Conservation (phyloP, 2,113 vertebrate species). For the Craseonycteris thonglongyai region DNA sequence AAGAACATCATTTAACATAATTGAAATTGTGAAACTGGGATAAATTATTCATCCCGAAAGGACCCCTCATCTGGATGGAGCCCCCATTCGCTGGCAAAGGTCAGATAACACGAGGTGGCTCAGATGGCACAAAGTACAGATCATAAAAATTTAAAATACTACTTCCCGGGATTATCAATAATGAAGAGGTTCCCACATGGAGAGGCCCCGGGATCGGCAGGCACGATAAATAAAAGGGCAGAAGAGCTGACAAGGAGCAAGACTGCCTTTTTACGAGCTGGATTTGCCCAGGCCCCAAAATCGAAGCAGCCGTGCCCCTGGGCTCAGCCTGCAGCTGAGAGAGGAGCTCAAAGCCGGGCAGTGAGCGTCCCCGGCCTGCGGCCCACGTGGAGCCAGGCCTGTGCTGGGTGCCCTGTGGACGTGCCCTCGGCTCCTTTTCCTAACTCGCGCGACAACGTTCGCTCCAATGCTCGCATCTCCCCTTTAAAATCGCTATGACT, state of each 20-base stretch:
- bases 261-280: slow-evolving; percentile 32
- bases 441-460: not conserved
- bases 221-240: slow-evolving; percentile 70
- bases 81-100: slow-evolving; percentile 59
- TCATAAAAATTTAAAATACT: slow-evolving; percentile 83
- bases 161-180: slow-evolving; percentile 81
- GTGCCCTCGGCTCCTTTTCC: not conserved
- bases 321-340: not conserved
- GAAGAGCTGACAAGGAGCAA: slow-evolving; percentile 33
- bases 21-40: slow-evolving; percentile 72
- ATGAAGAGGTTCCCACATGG: slow-evolving; percentile 76
- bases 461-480: not conserved
- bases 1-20: slow-evolving; percentile 78
- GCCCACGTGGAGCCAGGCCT: not conserved
- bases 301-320: not conserved
- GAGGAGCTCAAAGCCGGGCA: not conserved
- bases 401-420: rapidly evolving
- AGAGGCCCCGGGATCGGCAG: slow-evolving; percentile 70
- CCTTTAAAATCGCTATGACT: not conserved
- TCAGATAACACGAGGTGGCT: slow-evolving; percentile 76
- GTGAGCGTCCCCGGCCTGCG: rapidly evolving
- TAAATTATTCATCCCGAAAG: slow-evolving; percentile 79
- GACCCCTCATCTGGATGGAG: slow-evolving; percentile 62
- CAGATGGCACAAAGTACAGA: slow-evolving; percentile 74
- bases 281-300: not conserved